Conservation (phyloP, 1,140 invertebrate species). For the Semibalanus balanoides region DNA sequence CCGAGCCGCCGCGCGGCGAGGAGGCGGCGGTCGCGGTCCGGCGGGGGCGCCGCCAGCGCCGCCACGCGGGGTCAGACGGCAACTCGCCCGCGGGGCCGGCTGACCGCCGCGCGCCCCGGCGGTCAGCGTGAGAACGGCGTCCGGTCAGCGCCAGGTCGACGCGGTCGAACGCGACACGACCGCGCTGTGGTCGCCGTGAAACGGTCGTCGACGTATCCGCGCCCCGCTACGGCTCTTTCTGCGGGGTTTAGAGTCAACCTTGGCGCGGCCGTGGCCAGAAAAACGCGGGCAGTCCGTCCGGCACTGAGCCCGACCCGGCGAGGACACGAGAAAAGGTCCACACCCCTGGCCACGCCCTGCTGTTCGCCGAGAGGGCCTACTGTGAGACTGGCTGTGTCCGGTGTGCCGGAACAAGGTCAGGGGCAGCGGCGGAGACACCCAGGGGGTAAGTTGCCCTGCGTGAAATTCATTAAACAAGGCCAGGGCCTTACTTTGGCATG, state of each 20-base stretch:
- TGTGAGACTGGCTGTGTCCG: too few species aligned
- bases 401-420: not conserved
- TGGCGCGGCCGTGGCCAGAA: not conserved
- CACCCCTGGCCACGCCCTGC: not conserved
- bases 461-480: not conserved
- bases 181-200: too few species aligned
- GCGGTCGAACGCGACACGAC: not conserved
- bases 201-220: not conserved
- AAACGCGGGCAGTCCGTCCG: not conserved
- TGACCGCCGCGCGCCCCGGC: too few species aligned
- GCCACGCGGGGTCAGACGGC: not conserved
- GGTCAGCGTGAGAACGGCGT: not conserved
- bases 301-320: not conserved
- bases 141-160: not conserved
- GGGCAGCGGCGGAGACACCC: too few species aligned
- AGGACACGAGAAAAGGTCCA: not conserved
- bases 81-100: too few species aligned
- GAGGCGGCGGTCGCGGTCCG: too few species aligned
- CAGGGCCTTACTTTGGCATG: not conserved
- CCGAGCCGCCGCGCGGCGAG: too few species aligned
- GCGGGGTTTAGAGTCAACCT: not conserved
- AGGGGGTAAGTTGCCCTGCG: too few species aligned
- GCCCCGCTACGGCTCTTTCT: not conserved
- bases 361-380: not conserved
- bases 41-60: not conserved